Evolutionary conservation across 2,888 invertebrate species (phyloP).

Genomic region (Ophioninae sp.): DNA sequence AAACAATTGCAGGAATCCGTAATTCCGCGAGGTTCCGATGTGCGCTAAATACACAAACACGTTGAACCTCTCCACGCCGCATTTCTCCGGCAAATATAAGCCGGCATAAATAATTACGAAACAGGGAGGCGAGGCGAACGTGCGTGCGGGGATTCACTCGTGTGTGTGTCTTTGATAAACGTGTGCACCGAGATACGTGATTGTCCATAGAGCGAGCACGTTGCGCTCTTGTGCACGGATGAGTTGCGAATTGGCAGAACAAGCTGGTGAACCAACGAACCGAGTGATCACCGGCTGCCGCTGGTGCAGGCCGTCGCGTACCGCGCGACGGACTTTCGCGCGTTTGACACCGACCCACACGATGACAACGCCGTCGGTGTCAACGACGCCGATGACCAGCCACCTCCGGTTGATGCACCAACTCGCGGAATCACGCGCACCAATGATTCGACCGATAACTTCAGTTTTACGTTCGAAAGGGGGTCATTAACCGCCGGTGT

Average conservation of each 20-base stretch:
- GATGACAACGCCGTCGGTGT: slow-evolving; percentile 30
- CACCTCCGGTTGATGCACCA: neutral
- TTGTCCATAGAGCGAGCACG: slow-evolving; percentile 28
- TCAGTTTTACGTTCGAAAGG: slow-evolving; percentile 51
- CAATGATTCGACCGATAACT: slow-evolving; percentile 1
- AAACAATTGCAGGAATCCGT: slow-evolving; percentile 19
- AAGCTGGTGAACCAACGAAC: slow-evolving; percentile 50
- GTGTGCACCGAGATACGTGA: slow-evolving; percentile 21
- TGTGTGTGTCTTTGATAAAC: neutral
- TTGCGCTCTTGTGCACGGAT: slow-evolving; percentile 46
- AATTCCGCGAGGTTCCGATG: neutral
- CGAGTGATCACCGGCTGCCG: slow-evolving; percentile 29
- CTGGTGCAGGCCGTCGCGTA: neutral
- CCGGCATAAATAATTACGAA: slow-evolving; percentile 56
- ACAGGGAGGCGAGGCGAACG: slow-evolving; percentile 15
- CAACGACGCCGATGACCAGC: slow-evolving; percentile 40
- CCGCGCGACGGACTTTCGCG: slow-evolving; percentile 36
- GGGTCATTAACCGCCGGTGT: slow-evolving; percentile 65
- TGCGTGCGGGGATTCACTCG: neutral
- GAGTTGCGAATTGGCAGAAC: slow-evolving; percentile 62
- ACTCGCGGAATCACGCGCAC: neutral
- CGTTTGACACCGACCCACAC: slow-evolving; percentile 53
- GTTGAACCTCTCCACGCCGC: slow-evolving; percentile 19
- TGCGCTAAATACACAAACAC: slow-evolving; percentile 25
- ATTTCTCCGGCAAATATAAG: slow-evolving; percentile 49